Conservation (phyloP, 2,797 vertebrate species). For the Enoplosus armatus region DNA sequence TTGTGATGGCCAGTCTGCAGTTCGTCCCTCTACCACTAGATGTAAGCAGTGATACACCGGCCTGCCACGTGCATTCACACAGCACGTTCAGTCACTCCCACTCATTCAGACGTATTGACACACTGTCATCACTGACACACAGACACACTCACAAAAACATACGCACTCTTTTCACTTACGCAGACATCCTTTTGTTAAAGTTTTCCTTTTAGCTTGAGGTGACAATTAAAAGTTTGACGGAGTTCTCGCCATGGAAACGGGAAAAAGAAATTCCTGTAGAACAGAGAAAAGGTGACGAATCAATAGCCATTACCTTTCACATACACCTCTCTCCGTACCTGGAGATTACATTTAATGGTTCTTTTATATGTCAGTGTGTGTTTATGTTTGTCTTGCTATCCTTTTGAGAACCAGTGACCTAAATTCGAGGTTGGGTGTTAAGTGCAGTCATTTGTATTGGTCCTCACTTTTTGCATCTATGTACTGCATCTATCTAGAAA, state of each 20-base stretch:
- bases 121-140: neutral
- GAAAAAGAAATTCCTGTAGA: slow-evolving; percentile 7
- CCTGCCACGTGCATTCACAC: neutral
- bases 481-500: too few relatives aligned
- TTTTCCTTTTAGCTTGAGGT: slow-evolving; percentile 11
- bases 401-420: slow-evolving; percentile 5
- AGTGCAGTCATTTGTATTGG: neutral
- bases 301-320: slow-evolving; percentile 54
- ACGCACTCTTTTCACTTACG: neutral
- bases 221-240: slow-evolving; percentile 34
- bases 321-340: neutral
- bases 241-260: slow-evolving; percentile 17
- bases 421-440: neutral
- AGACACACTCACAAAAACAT: neutral
- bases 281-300: slow-evolving; percentile 44
- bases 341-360: slow-evolving; percentile 14
- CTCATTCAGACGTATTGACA: neutral
- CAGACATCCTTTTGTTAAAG: slow-evolving; percentile 17
- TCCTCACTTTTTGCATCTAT: neutral
- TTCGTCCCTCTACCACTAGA: slow-evolving; percentile 65
- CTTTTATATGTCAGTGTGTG: slow-evolving; percentile 10
- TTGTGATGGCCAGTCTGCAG: slow-evolving; percentile 27
- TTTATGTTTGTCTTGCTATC: slow-evolving; percentile 14
- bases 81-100: neutral
- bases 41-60: slow-evolving; percentile 53